Evolutionary conservation across 2,888 invertebrate species (phyloP).

Genomic region (Metacarcinus magister): DNA sequence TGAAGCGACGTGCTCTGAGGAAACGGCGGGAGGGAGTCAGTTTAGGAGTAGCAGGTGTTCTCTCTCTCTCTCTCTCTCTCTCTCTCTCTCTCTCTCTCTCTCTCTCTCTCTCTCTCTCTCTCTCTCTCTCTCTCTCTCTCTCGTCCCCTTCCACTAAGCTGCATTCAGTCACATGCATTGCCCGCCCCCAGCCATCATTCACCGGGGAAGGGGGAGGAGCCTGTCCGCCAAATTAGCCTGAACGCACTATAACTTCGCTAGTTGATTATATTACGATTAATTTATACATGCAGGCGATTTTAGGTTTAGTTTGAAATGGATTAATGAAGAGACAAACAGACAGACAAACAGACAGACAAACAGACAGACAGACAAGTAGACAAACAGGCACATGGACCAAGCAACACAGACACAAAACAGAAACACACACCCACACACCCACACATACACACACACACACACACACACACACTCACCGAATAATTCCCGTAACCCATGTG

Average conservation of each 20-base stretch:
- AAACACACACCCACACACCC: not conserved
- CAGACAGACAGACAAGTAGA: not conserved
- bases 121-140: too few species aligned
- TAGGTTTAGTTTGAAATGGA: not conserved
- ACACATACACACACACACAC: not conserved
- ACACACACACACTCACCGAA: slow-evolving; percentile 86
- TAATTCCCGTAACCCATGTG: slow-evolving; percentile 97
- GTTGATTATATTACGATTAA: not conserved
- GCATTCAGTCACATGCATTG: not conserved
- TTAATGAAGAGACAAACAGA: not conserved
- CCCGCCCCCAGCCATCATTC: not conserved
- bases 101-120: too few species aligned
- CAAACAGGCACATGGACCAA: not conserved
- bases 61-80: too few species aligned
- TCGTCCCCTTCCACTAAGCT: not conserved
- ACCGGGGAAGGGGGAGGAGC: not conserved
- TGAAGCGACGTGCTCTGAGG: slow-evolving; percentile 63
- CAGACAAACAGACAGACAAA: not conserved
- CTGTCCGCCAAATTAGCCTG: not conserved
- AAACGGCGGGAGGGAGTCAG: not conserved
- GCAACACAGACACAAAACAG: not conserved
- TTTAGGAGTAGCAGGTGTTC: not conserved
- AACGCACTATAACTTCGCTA: not conserved
- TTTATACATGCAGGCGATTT: not conserved
- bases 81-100: too few species aligned